Conservation (phyloP, 1,140 invertebrate species). For the honey bee (Apis mellifera) region DNA sequence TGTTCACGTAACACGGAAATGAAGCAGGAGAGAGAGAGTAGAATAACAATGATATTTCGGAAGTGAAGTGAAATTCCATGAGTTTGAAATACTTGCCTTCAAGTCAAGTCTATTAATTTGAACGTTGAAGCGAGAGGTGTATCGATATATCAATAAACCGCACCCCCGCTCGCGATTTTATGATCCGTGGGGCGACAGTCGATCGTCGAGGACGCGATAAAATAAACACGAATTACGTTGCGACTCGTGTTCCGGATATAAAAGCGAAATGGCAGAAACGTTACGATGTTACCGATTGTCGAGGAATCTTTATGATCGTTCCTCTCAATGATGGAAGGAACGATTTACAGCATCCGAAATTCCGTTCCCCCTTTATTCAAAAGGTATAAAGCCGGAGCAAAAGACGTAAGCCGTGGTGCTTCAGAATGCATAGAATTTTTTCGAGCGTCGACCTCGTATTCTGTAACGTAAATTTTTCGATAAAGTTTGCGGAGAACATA, state of each 20-base stretch:
- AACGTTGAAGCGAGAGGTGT: not conserved
- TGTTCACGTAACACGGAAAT: not conserved
- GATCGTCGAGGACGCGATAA: constrained; percentile 38
- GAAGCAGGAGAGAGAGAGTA: not conserved
- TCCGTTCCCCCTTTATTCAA: not conserved
- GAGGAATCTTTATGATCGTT: not conserved
- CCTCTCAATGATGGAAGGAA: not conserved
- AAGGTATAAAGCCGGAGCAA: not conserved
- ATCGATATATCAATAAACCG: constrained; percentile 1
- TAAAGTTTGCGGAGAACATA: too few relatives aligned
- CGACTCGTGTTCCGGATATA: constrained; percentile 25
- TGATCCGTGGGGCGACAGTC: constrained; percentile 1
- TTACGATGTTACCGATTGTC: not conserved
- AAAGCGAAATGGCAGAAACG: constrained; percentile 19
- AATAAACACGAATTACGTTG: constrained; percentile 35
- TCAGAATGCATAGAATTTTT: constrained; percentile 26
- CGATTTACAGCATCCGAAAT: not conserved
- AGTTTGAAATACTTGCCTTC: not conserved
- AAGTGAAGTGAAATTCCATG: too few relatives aligned
- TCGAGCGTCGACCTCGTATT: not conserved
- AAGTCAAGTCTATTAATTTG: constrained; percentile 19
- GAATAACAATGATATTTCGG: not conserved
- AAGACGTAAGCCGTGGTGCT: not conserved
- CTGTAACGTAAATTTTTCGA: not conserved
- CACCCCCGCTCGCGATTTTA: constrained; percentile 1